Conservation (phyloP, 1,140 invertebrate genomes). For the Wiebesia pumilae region DNA sequence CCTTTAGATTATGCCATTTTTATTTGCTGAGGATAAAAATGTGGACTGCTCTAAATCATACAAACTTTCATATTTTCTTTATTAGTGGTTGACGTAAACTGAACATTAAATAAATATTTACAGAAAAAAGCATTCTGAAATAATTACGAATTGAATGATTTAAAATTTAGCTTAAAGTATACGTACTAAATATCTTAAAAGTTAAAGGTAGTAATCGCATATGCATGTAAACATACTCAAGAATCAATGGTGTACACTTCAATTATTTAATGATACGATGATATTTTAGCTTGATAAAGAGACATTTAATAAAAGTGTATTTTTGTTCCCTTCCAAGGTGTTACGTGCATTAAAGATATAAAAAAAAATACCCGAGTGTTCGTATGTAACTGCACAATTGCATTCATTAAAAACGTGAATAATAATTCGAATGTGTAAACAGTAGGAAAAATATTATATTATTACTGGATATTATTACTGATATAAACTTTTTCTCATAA, state of each 20-base stretch:
- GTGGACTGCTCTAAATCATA: no score
- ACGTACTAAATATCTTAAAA: not conserved
- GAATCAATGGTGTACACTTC: not conserved
- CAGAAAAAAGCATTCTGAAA: no score
- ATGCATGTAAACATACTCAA: not conserved
- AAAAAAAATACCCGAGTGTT: not conserved
- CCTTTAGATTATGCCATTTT: no score
- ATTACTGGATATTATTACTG: not conserved
- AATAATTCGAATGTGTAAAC: not conserved
- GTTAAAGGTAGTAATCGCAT: not conserved
- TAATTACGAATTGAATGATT: not conserved
- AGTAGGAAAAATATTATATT: not conserved
- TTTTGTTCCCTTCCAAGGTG: not conserved
- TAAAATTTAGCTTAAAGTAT: not conserved
- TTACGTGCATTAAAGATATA: not conserved
- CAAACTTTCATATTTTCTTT: no score
- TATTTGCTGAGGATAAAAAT: no score
- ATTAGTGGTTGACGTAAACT: no score
- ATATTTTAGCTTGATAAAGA: not conserved
- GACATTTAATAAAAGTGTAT: constrained; percentile 19
- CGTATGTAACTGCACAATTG: no score
- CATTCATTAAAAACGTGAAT: not conserved
- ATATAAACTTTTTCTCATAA: not conserved
- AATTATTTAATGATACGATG: not conserved
- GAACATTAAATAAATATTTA: no score